These are phyloP conservation scores for Urocolius indicus DNA, from an alignment of 2,113 vertebrate species.

Conservation along the genomic window DNA sequence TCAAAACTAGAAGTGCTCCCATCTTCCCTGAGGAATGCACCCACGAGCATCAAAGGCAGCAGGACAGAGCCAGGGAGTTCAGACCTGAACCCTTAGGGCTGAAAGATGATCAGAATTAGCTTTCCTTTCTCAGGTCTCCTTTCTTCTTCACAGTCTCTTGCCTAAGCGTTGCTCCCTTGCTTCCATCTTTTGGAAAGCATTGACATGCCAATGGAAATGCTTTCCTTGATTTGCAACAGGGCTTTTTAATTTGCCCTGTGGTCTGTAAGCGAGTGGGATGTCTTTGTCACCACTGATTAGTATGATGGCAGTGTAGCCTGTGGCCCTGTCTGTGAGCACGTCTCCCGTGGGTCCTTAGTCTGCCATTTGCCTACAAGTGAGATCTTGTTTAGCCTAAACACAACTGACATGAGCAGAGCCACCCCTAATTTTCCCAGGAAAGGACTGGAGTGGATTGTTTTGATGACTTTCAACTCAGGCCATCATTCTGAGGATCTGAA, in stretches of 20 bases:
- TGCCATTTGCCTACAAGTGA: background rate
- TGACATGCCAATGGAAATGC: background rate
- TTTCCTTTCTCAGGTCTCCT: background rate
- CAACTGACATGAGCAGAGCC: background rate
- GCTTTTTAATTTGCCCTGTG: constrained; percentile 31
- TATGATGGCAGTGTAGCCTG: rapidly evolving
- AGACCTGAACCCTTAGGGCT: background rate
- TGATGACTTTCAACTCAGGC: background rate
- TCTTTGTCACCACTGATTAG: constrained; percentile 48
- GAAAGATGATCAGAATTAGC: background rate
- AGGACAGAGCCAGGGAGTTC: background rate
- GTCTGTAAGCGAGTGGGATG: constrained; percentile 28
- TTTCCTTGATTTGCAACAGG: background rate
- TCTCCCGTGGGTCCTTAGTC: background rate
- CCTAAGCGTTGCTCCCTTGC: background rate
- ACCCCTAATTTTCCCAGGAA: background rate
- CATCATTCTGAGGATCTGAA: background rate
- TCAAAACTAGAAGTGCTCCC: background rate
- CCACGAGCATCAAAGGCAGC: background rate
- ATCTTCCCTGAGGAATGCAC: background rate
- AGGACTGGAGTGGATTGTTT: background rate
- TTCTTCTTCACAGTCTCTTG: constrained; percentile 21
- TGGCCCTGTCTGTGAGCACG: background rate
- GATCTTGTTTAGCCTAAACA: constrained; percentile 5
- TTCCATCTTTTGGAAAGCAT: background rate